phyloP scores from a whole-genome alignment of 2,113 vertebrate species.

The Sigmodon hispidus region DNA sequence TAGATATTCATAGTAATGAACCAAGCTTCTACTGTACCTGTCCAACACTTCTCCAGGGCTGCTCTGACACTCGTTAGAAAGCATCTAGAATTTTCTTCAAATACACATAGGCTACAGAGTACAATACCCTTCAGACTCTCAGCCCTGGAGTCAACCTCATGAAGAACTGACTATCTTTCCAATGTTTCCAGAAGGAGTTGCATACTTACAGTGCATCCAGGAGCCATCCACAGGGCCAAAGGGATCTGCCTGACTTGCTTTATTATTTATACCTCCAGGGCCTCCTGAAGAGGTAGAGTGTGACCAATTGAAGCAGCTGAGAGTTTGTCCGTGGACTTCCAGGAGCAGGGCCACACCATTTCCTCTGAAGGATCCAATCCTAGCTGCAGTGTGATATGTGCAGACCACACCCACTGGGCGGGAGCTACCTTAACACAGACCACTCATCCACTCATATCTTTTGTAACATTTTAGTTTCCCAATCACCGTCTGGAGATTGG shows the following conservation, averaged over 20 bases:
- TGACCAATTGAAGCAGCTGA: conserved; percentile 7
- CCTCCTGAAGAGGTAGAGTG: background rate
- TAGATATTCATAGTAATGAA: background rate
- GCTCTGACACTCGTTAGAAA: background rate
- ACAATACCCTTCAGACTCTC: too few species aligned
- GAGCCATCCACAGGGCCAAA: background rate
- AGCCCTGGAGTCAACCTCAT: background rate
- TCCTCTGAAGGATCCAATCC: background rate
- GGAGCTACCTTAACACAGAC: conserved; percentile 1
- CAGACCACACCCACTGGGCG: conserved; percentile 4
- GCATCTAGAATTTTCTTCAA: background rate
- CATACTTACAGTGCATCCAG: conserved; percentile 72
- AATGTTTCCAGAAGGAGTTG: background rate
- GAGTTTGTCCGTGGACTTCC: background rate
- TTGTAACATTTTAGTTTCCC: conserved; percentile 51
- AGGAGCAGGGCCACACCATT: conserved; percentile 18
- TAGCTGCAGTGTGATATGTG: background rate
- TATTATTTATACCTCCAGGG: conserved; percentile 53
- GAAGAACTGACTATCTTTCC: fast-evolving
- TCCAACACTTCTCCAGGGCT: background rate
- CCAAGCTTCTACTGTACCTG: background rate
- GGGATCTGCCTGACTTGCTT: background rate
- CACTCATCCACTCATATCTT: conserved; percentile 33
- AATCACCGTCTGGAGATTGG: conserved; percentile 9
- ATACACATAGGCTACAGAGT: background rate